A percentile compares a stretch with the other conserved stretches of the same genome.
These are phyloP conservation scores for Andrena dorsata DNA, from an alignment of 2,888 invertebrate species.

Conservation along the genomic window DNA sequence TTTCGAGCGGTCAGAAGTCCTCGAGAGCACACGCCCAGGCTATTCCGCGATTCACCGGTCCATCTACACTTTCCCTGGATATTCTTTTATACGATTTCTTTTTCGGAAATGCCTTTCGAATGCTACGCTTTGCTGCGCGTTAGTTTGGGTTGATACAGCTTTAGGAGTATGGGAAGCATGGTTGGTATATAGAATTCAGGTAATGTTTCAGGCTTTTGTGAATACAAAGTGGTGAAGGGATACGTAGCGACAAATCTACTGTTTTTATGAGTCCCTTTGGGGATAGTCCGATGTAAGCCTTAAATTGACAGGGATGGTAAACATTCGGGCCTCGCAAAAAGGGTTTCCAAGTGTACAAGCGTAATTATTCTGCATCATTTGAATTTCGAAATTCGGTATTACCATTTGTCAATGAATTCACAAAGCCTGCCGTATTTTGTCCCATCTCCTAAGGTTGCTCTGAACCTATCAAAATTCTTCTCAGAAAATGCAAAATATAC, in stretches of 20 bases:
- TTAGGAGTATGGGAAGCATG: no score
- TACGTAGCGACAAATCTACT: neutral
- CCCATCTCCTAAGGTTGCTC: neutral
- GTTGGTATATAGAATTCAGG: no score
- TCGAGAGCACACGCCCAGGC: slow-evolving; percentile 42
- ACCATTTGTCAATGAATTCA: neutral
- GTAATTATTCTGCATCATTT: slow-evolving; percentile 4
- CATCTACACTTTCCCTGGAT: neutral
- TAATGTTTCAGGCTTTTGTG: no score
- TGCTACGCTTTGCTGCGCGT: no score
- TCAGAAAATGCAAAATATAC: no score
- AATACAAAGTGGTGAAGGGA: no score
- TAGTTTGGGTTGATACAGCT: no score
- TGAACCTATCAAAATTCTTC: no score
- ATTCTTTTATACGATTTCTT: neutral
- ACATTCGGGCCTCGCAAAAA: neutral
- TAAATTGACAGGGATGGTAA: neutral
- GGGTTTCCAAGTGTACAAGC: neutral
- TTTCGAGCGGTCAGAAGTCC: slow-evolving; percentile 21
- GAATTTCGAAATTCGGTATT: neutral
- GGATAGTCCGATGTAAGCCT: neutral
- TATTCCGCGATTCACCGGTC: neutral
- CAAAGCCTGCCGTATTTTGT: neutral
- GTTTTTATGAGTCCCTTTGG: neutral
- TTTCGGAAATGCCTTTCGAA: no score